Evolutionary conservation across 64 coral and sea anemone species (phyloP).

Genomic region (Porites australiensis): DNA sequence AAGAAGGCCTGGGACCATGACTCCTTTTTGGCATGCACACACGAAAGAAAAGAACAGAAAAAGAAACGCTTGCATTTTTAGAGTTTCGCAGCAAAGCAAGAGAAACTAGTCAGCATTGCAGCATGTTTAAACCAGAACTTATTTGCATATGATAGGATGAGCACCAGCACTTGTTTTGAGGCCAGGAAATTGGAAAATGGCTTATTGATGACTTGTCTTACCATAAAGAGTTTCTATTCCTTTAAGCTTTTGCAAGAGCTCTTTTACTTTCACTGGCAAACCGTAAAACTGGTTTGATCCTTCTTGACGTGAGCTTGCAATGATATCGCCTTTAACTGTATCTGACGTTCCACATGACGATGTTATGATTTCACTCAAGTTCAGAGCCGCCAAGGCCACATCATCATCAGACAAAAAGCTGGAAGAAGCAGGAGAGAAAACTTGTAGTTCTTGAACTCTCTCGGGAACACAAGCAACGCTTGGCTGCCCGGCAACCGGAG

Average conservation of each 20-base stretch:
- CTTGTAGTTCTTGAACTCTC: not conserved
- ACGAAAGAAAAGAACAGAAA: no score
- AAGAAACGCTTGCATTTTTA: no score
- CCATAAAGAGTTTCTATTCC: conserved; percentile 82
- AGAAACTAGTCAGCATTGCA: no score
- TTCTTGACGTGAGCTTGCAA: not conserved
- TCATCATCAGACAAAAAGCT: conserved; percentile 33
- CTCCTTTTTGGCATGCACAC: no score
- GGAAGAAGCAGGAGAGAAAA: not conserved
- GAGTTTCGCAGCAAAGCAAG: no score
- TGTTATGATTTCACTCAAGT: conserved; percentile 31
- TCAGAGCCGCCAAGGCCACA: conserved; percentile 7
- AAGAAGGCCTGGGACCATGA: no score
- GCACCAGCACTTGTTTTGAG: no score
- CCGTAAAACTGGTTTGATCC: conserved; percentile 62
- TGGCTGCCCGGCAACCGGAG: not conserved
- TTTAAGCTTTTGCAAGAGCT: conserved; percentile 57
- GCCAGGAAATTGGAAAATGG: not conserved
- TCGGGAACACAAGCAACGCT: not conserved
- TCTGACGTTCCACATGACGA: not conserved
- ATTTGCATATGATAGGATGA: no score
- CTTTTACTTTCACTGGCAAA: conserved; percentile 57
- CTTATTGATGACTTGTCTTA: conserved; percentile 6
- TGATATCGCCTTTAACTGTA: not conserved
- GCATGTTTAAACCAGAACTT: no score